Evolutionary conservation across 2,888 invertebrate genomes (phyloP), one percentile per base, ranked within the genome.

Genomic region (Phanerotoma sp.): DNA sequence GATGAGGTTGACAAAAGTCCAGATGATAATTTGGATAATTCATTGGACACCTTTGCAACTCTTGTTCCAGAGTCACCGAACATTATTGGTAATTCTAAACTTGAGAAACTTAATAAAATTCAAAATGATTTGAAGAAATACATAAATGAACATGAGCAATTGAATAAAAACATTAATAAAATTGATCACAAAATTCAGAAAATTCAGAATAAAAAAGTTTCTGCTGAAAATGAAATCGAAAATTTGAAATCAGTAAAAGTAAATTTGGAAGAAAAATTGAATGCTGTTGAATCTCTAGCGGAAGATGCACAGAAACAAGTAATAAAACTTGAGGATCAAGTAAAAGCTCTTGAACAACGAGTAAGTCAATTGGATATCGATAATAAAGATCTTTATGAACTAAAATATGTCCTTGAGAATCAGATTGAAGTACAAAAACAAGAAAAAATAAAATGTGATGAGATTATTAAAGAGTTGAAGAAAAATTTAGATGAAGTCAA

Each of bases 1-100:
- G 70, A 67, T 42, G 61, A 62, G 0, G 71, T 72, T 32, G 54
- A 71, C 3, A 72, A 72, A 22, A 66, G 63, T 33, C 41, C 72
- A 9, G 66, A 71, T 1, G 61, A 49, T 15, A 42, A 60, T 25
- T 25, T 25, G n/a, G n/a, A n/a, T n/a, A n/a, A n/a, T n/a, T n/a
- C n/a, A n/a, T n/a, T n/a, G n/a, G n/a, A n/a, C n/a, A n/a, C n/a
- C n/a, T n/a, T n/a, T n/a, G n/a, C n/a, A n/a, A n/a, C n/a, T n/a
- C n/a, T n/a, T n/a, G n/a, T n/a, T n/a, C n/a, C n/a, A n/a, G n/a
- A n/a, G n/a, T n/a, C n/a, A n/a, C n/a, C n/a, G n/a, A n/a, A n/a
- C n/a, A n/a, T n/a, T n/a, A n/a, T n/a, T n/a, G n/a, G n/a, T n/a
- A n/a, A n/a, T n/a, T n/a, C n/a, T n/a, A n/a, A n/a, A n/a, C n/a